Conservation (phyloP, 2,888 invertebrate genomes). For the Melinaea marsaeus region DNA sequence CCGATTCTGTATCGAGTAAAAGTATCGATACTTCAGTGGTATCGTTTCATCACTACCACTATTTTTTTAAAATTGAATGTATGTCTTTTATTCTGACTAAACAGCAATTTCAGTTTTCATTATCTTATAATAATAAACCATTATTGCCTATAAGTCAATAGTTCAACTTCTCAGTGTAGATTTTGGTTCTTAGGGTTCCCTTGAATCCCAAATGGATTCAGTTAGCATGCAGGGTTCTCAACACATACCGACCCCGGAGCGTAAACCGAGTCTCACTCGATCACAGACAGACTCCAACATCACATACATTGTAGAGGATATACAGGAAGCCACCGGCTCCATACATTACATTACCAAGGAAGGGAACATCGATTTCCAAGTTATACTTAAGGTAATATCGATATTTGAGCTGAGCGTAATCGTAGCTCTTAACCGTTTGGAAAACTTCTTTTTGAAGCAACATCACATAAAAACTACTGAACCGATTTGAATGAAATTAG, state of each 20-base stretch:
- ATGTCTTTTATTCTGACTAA: no score
- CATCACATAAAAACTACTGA: no score
- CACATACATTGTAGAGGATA: slow-evolving; percentile 90
- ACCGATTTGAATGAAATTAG: no score
- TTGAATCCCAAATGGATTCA: slow-evolving; percentile 90
- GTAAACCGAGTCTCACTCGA: slow-evolving; percentile 85
- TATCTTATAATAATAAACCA: no score
- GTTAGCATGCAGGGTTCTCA: slow-evolving; percentile 81
- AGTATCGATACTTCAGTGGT: no score
- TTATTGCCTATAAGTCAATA: background rate
- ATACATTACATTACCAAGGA: slow-evolving; percentile 95
- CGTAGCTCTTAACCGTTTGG: no score
- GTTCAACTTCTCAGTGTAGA: background rate
- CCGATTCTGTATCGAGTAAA: no score
- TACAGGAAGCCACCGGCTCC: slow-evolving; percentile 92
- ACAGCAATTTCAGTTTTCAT: no score
- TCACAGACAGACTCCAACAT: slow-evolving; percentile 96
- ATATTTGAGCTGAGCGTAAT: background rate
- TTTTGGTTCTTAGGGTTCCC: slow-evolving; percentile 80
- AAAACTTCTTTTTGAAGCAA: no score
- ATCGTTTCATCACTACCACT: no score
- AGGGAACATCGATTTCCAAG: slow-evolving; percentile 94
- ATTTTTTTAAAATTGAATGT: no score
- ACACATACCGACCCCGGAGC: slow-evolving; percentile 78
- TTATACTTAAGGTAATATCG: slow-evolving; percentile 84